Percentiles rank a stretch among this genome's conserved stretches.
phyloP scores from a whole-genome alignment of 2,888 invertebrate species.

The Nezara viridula region DNA sequence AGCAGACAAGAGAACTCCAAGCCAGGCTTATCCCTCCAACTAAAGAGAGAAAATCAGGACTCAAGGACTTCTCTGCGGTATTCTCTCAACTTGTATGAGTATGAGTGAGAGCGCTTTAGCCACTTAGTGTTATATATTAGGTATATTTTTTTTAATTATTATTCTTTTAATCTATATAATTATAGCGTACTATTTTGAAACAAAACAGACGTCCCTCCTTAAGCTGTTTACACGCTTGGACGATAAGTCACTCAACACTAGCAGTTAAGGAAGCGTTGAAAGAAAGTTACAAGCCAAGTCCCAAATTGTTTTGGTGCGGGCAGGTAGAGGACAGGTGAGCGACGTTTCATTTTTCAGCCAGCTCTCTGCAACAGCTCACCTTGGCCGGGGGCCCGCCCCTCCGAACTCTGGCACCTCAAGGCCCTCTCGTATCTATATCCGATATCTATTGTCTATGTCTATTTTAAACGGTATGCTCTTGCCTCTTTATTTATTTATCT shows the following conservation, averaged over 20 bases:
- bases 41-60: too few species aligned
- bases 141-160: too few species aligned
- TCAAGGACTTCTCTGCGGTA: too few species aligned
- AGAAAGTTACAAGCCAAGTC: background rate
- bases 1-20: too few species aligned
- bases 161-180: too few species aligned
- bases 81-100: too few species aligned
- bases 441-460: background rate
- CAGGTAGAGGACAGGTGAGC: background rate
- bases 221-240: background rate
- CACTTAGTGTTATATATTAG: too few species aligned
- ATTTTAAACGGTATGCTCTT: background rate
- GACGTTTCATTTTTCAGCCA: conserved; percentile 3
- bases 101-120: too few species aligned
- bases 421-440: background rate
- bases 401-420: background rate
- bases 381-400: background rate
- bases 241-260: background rate
- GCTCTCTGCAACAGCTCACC: background rate
- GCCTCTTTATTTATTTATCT: background rate
- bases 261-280: background rate
- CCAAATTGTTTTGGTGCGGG: background rate
- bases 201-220: too few species aligned
- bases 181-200: too few species aligned
- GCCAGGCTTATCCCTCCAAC: too few species aligned